Evolutionary conservation across 35 echinoderm and acorn worm species (phyloP).

Genomic region (Chiridota heheva): DNA sequence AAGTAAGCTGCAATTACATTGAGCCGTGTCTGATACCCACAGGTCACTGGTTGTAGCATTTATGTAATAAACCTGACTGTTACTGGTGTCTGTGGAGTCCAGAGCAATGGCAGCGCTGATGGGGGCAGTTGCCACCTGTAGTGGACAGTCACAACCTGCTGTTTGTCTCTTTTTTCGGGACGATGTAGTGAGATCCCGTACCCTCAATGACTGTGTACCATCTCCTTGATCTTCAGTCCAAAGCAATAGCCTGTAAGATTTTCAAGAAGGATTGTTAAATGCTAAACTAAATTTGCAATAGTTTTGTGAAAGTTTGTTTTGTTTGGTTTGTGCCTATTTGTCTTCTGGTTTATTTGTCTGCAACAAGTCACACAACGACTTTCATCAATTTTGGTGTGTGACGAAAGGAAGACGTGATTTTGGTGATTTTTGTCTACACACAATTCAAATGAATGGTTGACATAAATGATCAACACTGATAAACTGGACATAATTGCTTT

Average conservation of each 20-base stretch:
- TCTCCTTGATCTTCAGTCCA: conserved; percentile 60
- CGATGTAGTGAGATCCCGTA: neutral
- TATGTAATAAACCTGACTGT: conserved; percentile 34
- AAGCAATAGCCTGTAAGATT: conserved; percentile 47
- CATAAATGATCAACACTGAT: no score
- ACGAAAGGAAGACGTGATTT: no score
- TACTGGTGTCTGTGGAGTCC: conserved; percentile 47
- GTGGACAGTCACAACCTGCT: conserved; percentile 45
- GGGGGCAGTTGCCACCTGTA: neutral
- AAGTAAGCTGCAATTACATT: conserved; percentile 56
- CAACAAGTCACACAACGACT: no score
- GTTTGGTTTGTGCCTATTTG: no score
- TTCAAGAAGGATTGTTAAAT: no score
- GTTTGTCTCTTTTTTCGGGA: conserved; percentile 15
- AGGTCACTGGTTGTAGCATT: conserved; percentile 31
- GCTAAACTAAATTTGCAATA: no score
- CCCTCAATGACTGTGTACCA: neutral
- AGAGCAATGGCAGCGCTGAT: conserved; percentile 39
- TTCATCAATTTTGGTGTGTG: no score
- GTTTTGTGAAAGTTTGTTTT: no score
- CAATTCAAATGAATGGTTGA: no score
- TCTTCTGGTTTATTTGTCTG: no score
- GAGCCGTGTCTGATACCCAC: conserved; percentile 54
- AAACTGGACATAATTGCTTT: no score
- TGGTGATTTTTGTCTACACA: no score